Base-by-base conservation (phyloP, 2,888 invertebrate species). In the Gastrophysa polygoni region DNA sequence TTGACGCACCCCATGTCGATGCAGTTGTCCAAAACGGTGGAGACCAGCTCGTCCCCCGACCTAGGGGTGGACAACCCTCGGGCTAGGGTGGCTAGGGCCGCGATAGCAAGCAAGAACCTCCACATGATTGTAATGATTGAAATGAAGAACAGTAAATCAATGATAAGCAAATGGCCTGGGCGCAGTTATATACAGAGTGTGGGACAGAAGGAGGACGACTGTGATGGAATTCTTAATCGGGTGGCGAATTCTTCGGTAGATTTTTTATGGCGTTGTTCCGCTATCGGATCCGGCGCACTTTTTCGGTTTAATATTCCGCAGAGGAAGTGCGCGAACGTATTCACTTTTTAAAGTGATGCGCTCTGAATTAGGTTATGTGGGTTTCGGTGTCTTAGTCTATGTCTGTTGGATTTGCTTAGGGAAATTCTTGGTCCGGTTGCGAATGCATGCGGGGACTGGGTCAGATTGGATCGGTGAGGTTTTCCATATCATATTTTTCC, bases 1-100 rank as follows among this genome's bases (percentile, higher is more conserved):
- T 92, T 92, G 71, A 92, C 85, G 75, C 92, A 93, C 49, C 85
- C 83, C 78, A 88, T 86, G 79, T 91, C 89, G 6, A 87, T 86
- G 83, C 93, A 93, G 78, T 89, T 88, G 82, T 88, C 88, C 73
- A 92, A 84, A 74, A 90, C 88, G 76, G 87, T 85, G 61, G 88
- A 85, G 71, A 92, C 85, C 49, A 92, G 82, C 78, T 90, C 88
- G 73, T 90, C 89, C 79, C 90, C 88, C 68, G 85, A 69, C 57
- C 66, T 66, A 48, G 71, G 70, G 63, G 64, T 67, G 59, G 34
- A 32, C 57, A 66, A 62, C 17, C 63, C 67, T 55, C 46, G 58
- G 17, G 57, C 69, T 28, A 63, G 59, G 17, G 68, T 70, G 20
- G 59, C 77, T 70, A 83, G 82, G 69, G 84, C 80, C 63, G 84